phyloP scores from a whole-genome alignment of 2,797 vertebrate species.

The Lagodon rhomboides region DNA sequence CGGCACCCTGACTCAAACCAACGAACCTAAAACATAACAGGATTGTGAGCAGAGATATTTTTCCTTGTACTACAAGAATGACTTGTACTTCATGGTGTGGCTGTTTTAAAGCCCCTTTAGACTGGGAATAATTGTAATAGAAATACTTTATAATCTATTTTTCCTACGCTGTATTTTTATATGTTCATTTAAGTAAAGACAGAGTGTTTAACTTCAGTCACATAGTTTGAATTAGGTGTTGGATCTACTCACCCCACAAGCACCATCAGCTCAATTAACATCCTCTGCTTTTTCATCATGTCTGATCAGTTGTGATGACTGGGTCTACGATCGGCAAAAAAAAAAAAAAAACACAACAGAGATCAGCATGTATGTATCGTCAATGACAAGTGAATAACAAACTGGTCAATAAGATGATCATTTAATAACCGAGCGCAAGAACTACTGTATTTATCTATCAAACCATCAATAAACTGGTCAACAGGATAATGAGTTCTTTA shows the following conservation, averaged over 20 bases:
- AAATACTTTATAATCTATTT: background rate
- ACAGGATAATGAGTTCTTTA: background rate
- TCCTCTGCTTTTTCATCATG: slow-evolving; percentile 48
- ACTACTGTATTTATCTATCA: background rate
- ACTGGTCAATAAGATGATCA: background rate
- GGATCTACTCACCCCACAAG: slow-evolving; percentile 73
- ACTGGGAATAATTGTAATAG: background rate
- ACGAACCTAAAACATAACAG: slow-evolving; percentile 55
- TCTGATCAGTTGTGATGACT: slow-evolving; percentile 25
- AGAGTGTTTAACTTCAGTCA: background rate
- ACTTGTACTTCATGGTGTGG: background rate
- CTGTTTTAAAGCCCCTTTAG: background rate
- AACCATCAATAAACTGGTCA: background rate
- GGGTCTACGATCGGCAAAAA: background rate
- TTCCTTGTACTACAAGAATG: background rate
- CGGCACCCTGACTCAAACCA: slow-evolving; percentile 53
- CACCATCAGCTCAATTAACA: slow-evolving; percentile 48
- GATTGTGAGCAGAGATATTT: background rate
- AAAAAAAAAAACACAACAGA: background rate
- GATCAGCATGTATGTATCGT: background rate
- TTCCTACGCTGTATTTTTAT: background rate
- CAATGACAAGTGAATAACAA: background rate
- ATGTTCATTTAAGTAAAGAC: background rate
- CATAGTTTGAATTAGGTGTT: background rate
- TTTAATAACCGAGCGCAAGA: background rate